These are phyloP conservation scores for Alethe diademata DNA, from an alignment of 2,113 vertebrate genomes.

Conservation along the genomic window DNA sequence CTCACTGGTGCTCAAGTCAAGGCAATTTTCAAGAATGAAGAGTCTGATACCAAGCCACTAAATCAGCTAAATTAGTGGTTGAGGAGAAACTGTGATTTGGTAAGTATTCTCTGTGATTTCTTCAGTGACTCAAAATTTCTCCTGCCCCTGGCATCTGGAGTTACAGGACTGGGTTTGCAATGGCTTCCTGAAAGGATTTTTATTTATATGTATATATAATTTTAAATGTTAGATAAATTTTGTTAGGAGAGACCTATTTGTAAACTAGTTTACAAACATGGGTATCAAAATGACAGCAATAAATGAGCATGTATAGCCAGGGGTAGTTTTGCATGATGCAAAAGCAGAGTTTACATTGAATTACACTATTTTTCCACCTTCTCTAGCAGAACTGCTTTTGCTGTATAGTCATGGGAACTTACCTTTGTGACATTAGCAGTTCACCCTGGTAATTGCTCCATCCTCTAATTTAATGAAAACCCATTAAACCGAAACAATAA, in stretches of 20 bases:
- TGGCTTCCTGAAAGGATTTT: background rate
- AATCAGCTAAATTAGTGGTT: slow-evolving; percentile 37
- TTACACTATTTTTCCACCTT: background rate
- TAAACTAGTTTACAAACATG: background rate
- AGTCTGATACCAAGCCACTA: slow-evolving; percentile 7
- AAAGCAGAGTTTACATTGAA: background rate
- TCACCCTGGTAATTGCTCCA: slow-evolving; percentile 80
- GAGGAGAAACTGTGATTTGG: slow-evolving; percentile 16
- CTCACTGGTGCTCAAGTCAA: background rate
- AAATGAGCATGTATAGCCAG: background rate
- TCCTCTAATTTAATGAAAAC: slow-evolving; percentile 86
- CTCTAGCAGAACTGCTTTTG: slow-evolving; percentile 7
- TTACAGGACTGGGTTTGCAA: background rate
- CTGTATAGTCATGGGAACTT: slow-evolving; percentile 70
- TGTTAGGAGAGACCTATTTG: background rate
- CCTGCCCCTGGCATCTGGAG: background rate
- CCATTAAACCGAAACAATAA: slow-evolving; percentile 85
- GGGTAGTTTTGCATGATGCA: background rate
- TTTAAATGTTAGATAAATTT: slow-evolving; percentile 1
- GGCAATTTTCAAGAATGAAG: slow-evolving; percentile 40
- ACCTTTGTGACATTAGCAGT: slow-evolving; percentile 78
- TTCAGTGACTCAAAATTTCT: background rate
- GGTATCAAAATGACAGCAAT: background rate
- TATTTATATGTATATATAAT: background rate
- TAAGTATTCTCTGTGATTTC: background rate